Evolutionary conservation across 2,113 vertebrate genomes (phyloP).

Genomic region (Hyperopisus bebe): DNA sequence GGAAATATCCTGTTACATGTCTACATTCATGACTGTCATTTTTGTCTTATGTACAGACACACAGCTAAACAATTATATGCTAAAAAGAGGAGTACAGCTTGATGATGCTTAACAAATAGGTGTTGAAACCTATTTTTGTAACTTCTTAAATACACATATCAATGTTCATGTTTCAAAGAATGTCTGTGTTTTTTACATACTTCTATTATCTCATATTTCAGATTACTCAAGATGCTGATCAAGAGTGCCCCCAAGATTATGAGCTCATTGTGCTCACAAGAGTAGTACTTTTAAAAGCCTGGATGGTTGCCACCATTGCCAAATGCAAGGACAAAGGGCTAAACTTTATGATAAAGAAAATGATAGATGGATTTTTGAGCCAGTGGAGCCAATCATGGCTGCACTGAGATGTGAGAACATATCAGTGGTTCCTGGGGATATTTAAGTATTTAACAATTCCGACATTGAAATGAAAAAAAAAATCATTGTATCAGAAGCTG

Average conservation of each 20-base stretch:
- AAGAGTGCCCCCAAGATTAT: conserved; percentile 4
- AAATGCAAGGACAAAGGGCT: background rate
- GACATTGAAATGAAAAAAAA: background rate
- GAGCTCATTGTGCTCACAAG: background rate
- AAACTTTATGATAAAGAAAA: background rate
- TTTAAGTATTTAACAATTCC: background rate
- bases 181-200: background rate
- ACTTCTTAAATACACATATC: background rate
- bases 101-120: background rate
- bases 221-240: background rate
- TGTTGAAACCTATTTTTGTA: background rate
- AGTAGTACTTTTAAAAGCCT: background rate
- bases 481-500: no score
- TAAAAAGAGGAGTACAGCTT: background rate
- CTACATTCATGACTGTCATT: background rate
- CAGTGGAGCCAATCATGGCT: background rate
- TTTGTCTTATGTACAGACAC: background rate
- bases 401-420: background rate
- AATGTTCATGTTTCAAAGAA: background rate
- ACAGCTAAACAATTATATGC: background rate
- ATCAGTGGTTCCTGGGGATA: background rate
- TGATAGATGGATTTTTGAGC: background rate
- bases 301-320: background rate
- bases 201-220: background rate
- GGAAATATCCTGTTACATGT: background rate